These are phyloP conservation scores for Halichoeres trimaculatus DNA, from an alignment of 2,113 vertebrate genomes.

Conservation along the genomic window DNA sequence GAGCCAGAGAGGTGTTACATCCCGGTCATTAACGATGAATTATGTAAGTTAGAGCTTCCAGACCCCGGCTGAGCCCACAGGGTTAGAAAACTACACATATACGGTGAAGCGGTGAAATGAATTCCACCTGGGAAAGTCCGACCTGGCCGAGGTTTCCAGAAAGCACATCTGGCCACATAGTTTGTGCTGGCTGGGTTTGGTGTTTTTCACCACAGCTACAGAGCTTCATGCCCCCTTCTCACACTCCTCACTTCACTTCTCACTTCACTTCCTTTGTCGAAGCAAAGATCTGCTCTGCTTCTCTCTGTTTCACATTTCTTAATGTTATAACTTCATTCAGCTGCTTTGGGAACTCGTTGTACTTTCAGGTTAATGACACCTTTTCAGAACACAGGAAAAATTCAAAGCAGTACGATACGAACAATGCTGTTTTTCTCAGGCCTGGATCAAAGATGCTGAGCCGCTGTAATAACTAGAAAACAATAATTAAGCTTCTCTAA, in stretches of 20 bases:
- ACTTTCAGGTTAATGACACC: slow-evolving; percentile 1
- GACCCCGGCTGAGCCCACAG: slow-evolving; percentile 10
- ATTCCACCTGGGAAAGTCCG: slow-evolving; percentile 49
- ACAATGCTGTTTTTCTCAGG: slow-evolving; percentile 6
- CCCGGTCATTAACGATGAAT: slow-evolving; percentile 30
- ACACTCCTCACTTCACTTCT: slow-evolving; percentile 30
- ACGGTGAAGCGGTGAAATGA: slow-evolving; percentile 39
- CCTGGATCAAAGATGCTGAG: slow-evolving; percentile 30
- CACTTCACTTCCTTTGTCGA: slow-evolving; percentile 21
- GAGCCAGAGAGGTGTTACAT: slow-evolving; percentile 34
- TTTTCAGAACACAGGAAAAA: slow-evolving; percentile 8
- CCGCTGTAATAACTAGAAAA: slow-evolving; percentile 10
- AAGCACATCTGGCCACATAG: slow-evolving; percentile 55
- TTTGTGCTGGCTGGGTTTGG: slow-evolving; percentile 53
- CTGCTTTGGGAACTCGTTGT: slow-evolving; percentile 2
- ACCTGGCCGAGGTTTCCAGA: slow-evolving; percentile 28
- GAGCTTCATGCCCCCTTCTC: slow-evolving; percentile 19
- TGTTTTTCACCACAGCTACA: slow-evolving; percentile 52
- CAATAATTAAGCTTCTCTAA: slow-evolving; percentile 42
- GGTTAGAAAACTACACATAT: slow-evolving; percentile 34
- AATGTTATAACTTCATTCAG: not conserved
- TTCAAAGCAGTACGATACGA: not conserved
- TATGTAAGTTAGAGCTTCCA: slow-evolving; percentile 19
- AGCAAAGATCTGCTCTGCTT: slow-evolving; percentile 3
- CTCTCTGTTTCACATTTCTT: not conserved